Evolutionary conservation across 2,797 vertebrate genomes (phyloP), one percentile per base, ranked within the genome.

Genomic region (Salmo trutta): DNA sequence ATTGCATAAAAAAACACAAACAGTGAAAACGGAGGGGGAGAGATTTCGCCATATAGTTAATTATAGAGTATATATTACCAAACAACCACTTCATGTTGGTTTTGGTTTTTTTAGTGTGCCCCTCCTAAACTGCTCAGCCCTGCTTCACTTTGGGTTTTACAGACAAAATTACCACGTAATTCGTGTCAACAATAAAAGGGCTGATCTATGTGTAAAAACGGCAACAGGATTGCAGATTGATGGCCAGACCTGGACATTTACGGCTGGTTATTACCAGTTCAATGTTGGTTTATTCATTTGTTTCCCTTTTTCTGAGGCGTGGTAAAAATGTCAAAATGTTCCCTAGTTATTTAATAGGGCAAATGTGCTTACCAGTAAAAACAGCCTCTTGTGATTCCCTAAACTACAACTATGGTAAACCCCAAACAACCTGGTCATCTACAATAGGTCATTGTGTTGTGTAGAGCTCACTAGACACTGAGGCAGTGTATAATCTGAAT

Each of bases 191-290:
- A 59, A 80, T 90, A 84, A 90, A 88, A 85, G 84, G 62, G 19
- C 16, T 7, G 31, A 71, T 70, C 17, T 67, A 78, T 81, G 86
- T 90, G 78, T 85, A 81, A 86, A 85, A 79, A 81, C 82, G 81
- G 65, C 59, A 62, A 51, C 67, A 52, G 76, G 84, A 85, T 86
- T 83, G 82, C 71, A 68, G 77, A 79, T 79, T 88, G 84, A 88
- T 88, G 84, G 84, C 75, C 73, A 78, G 77, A 75, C 62, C 81
- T 74, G 78, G 76, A 83, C 78, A 74, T 89, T 91, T 87, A 88
- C 77, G 54, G 81, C 79, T 75, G 69, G 78, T 85, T 86, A 86
- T 83, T 81, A 83, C 79, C 71, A 62, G 74, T 66, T 53, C 67
- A 54, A 75, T 82, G 76, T 79, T 84, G 73, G 29, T 77, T 77